A percentile compares a stretch with the other conserved stretches of the same genome.
phyloP scores from a whole-genome alignment of 1,140 invertebrate species.

The Triops cancriformis region DNA sequence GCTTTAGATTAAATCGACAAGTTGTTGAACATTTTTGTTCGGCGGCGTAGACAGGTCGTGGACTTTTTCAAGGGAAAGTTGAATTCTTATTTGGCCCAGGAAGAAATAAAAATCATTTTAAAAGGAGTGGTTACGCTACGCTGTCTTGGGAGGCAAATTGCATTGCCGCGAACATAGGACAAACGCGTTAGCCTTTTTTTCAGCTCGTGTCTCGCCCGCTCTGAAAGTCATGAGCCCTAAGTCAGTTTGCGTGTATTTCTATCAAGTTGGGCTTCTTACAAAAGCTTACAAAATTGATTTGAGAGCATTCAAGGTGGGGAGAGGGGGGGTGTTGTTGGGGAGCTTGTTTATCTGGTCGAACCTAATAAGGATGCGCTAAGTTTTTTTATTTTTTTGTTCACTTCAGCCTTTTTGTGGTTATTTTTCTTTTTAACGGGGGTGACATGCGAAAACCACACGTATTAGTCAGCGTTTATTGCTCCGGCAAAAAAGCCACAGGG shows the following conservation, averaged over 20 bases:
- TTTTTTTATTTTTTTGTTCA: neutral
- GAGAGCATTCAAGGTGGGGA: neutral
- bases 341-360: neutral
- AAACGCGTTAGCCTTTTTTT: neutral
- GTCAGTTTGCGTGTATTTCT: neutral
- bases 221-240: neutral
- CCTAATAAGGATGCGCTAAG: neutral
- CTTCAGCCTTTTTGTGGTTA: neutral
- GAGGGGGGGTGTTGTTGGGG: neutral
- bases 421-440: neutral
- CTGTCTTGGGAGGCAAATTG: neutral
- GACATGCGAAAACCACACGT: neutral
- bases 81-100: no score
- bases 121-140: neutral
- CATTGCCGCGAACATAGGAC: neutral
- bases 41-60: no score
- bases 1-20: no score
- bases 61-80: no score
- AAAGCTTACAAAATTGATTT: neutral
- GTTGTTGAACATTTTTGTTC: no score
- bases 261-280: constrained; percentile 1
- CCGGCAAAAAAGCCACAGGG: no score
- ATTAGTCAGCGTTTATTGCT: neutral
- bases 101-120: no score
- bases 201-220: neutral